phyloP scores from a whole-genome alignment of 2,113 vertebrate genomes.

The Rana temporaria region DNA sequence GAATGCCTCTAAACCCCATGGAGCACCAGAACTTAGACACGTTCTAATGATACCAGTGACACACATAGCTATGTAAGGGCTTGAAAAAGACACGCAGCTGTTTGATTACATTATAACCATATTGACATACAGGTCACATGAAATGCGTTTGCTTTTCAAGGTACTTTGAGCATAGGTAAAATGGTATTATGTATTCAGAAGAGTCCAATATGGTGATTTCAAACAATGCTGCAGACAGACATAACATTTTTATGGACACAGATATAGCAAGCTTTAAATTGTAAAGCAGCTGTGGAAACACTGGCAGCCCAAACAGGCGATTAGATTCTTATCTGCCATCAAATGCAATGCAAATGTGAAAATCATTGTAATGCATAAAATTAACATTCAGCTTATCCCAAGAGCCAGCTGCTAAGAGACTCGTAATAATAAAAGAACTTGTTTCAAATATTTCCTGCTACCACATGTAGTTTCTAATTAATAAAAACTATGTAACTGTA shows the following conservation, averaged over 20 bases:
- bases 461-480: constrained; percentile 14
- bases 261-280: constrained; percentile 17
- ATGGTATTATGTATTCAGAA: too few relatives aligned
- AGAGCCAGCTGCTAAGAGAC: background rate
- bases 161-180: too few relatives aligned
- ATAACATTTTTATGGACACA: constrained; percentile 23
- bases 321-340: constrained; percentile 31
- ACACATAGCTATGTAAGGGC: too few relatives aligned
- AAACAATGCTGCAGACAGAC: constrained; percentile 5
- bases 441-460: background rate
- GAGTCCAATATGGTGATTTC: background rate
- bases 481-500: background rate
- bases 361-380: constrained; percentile 25
- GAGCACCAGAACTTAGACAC: too few relatives aligned
- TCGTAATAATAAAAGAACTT: background rate
- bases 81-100: too few relatives aligned
- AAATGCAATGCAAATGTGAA: constrained; percentile 33
- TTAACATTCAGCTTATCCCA: constrained; percentile 5
- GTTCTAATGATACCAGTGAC: too few relatives aligned
- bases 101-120: too few relatives aligned
- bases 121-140: too few relatives aligned
- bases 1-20: too few relatives aligned
- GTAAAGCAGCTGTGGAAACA: background rate
- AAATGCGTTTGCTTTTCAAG: too few relatives aligned
- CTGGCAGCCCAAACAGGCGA: background rate